Base-by-base conservation (phyloP, 2,888 invertebrate genomes). In the Limnephilus marmoratus region DNA sequence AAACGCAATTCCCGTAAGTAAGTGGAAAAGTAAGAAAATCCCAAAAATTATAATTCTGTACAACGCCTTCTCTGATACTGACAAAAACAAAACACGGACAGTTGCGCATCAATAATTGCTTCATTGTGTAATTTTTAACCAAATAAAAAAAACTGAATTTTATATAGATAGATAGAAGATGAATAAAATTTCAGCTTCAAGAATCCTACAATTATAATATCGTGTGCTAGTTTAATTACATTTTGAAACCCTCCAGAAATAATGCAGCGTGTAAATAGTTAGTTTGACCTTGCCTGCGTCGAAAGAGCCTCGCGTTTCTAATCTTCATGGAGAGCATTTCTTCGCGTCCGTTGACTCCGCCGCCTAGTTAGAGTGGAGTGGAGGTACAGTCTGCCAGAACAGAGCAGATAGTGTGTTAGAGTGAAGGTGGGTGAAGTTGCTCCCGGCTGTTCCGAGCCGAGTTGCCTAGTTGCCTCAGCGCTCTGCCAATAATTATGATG, bases 321-420 rank as follows among this genome's bases (percentile, higher is more conserved):
- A 68, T 68, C 68, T 68, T 68, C 68, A 68, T 68, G 68, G 68
- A 68, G 68, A 68, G 68, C 68, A 68, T 68, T 68, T 68, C 68
- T 68, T 24, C 24, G 68, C 68, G 68, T 68, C 68, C 68, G 68
- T 68, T 68, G 68, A 68, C 68, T 68, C 24, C 68, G 68, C n/a
- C 68, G 24, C 68, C 68, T 24, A 68, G 68, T n/a, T 68, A 68
- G 68, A 68, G 68, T 24, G 24, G 68, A 68, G 9, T 53, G 53
- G 53, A 15, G 18, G 53, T 7, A 53, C 12, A 45, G 12, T 45
- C 45, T 45, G 12, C 53, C 68, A 68, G 68, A 68, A 24, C n/a
- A 68, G 68, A 68, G 24, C 24, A n/a, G 49, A 49, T 13, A 11
- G 49, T 45, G 12, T 45, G 12, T 11, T 12, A 45, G 68, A 68